Percentiles rank a stretch among this genome's conserved stretches.
Evolutionary conservation across 1,140 invertebrate species (phyloP).

Genomic region (Aphis gossypii): DNA sequence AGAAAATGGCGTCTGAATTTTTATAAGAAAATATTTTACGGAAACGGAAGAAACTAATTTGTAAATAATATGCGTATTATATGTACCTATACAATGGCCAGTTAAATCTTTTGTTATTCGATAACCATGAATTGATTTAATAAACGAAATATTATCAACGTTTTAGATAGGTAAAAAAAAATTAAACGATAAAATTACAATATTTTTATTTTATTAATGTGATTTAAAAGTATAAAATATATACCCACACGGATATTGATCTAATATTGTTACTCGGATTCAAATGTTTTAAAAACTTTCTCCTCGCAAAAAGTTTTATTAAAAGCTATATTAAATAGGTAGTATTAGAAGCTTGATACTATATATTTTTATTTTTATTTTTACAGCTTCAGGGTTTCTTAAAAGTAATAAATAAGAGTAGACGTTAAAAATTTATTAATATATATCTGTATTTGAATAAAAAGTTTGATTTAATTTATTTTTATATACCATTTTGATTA

Average conservation of each 20-base stretch:
- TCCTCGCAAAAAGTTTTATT: not conserved
- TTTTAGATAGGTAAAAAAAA: not conserved
- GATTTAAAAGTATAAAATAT: not conserved
- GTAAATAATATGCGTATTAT: not conserved
- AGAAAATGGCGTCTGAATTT: not conserved
- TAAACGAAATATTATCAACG: not conserved
- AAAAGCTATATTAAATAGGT: not conserved
- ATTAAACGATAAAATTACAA: not conserved
- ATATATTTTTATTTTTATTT: slow-evolving; percentile 26
- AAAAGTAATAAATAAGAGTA: not conserved
- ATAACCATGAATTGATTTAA: not conserved
- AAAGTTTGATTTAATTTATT: slow-evolving; percentile 19
- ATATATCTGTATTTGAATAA: not conserved
- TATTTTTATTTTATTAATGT: not conserved
- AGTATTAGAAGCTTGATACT: not conserved
- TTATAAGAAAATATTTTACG: not conserved
- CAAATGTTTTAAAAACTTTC: not conserved
- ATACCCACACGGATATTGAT: not conserved
- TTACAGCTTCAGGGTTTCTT: not conserved
- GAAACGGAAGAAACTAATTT: not conserved
- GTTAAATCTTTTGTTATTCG: not conserved
- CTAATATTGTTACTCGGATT: not conserved
- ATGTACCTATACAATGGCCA: not conserved
- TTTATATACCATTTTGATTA: not conserved
- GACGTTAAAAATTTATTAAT: not conserved